Conservation (phyloP, 2,888 invertebrate species). For the Ernsta delagoae region DNA sequence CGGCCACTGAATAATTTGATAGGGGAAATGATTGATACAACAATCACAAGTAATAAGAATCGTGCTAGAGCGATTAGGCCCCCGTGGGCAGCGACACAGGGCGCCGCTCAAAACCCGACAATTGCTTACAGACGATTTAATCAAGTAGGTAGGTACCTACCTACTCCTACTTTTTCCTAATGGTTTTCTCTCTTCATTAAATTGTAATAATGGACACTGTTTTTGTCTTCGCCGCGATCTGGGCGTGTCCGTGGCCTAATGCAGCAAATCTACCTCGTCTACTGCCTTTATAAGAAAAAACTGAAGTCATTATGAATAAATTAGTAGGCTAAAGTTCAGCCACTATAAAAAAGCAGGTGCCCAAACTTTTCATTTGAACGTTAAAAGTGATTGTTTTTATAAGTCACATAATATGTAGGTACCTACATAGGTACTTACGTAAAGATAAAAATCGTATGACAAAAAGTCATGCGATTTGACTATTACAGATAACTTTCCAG, state of each 20-base stretch:
- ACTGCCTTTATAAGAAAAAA: slow-evolving; percentile 35
- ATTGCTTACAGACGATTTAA: slow-evolving; percentile 78
- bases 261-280: slow-evolving; percentile 30
- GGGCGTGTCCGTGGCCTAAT: slow-evolving; percentile 55
- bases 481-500: background rate
- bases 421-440: background rate
- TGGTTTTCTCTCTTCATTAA: slow-evolving; percentile 80
- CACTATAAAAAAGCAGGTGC: slow-evolving; percentile 16
- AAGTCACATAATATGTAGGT: too few species aligned
- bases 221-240: slow-evolving; percentile 66
- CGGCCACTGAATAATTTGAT: slow-evolving; percentile 83
- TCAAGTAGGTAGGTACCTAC: slow-evolving; percentile 67
- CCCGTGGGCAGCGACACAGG: slow-evolving; percentile 59
- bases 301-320: slow-evolving; percentile 40
- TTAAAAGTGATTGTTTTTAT: background rate
- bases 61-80: slow-evolving; percentile 79
- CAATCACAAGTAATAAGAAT: slow-evolving; percentile 81
- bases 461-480: slow-evolving; percentile 1
- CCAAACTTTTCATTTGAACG: background rate
- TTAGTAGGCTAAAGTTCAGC: slow-evolving; percentile 12
- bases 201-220: slow-evolving; percentile 76
- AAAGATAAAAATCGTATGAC: too few species aligned
- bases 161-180: slow-evolving; percentile 59
- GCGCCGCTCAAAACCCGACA: slow-evolving; percentile 64
- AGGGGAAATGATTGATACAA: slow-evolving; percentile 84